These are phyloP conservation scores for Syndactyla subalaris DNA, from an alignment of 2,797 vertebrate species.

Conservation along the genomic window DNA sequence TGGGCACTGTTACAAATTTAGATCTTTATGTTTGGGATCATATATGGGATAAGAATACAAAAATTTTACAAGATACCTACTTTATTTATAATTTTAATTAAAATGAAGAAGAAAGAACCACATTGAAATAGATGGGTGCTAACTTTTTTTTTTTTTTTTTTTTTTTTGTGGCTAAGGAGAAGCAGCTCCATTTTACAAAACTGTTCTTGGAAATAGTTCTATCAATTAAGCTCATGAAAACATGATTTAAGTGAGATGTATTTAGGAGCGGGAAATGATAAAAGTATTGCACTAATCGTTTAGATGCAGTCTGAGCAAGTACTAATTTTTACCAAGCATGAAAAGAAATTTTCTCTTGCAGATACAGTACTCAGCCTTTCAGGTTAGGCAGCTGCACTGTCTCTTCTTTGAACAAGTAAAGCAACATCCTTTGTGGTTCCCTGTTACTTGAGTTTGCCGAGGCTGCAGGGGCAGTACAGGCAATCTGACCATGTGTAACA, in stretches of 20 bases:
- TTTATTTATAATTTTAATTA: neutral
- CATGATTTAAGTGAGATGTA: neutral
- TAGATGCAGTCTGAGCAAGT: neutral
- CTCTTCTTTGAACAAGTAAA: neutral
- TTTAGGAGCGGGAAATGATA: neutral
- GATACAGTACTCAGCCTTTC: neutral
- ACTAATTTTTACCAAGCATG: neutral
- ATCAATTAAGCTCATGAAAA: neutral
- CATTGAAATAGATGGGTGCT: neutral
- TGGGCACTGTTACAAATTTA: neutral
- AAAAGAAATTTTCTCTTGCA: neutral
- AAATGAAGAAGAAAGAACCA: neutral
- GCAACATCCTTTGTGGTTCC: accelerated
- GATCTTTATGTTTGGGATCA: neutral
- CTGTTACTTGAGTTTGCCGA: neutral
- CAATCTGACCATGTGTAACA: neutral
- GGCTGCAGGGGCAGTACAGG: neutral
- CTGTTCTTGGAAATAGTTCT: neutral
- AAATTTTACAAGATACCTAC: neutral
- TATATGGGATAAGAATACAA: neutral
- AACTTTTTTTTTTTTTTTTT: neutral
- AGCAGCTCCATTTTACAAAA: neutral
- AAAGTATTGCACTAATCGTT: neutral
- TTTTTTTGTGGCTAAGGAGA: neutral
- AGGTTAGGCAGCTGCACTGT: neutral